phyloP scores from a whole-genome alignment of 2,113 vertebrate genomes.

The Typhlomys cinereus region DNA sequence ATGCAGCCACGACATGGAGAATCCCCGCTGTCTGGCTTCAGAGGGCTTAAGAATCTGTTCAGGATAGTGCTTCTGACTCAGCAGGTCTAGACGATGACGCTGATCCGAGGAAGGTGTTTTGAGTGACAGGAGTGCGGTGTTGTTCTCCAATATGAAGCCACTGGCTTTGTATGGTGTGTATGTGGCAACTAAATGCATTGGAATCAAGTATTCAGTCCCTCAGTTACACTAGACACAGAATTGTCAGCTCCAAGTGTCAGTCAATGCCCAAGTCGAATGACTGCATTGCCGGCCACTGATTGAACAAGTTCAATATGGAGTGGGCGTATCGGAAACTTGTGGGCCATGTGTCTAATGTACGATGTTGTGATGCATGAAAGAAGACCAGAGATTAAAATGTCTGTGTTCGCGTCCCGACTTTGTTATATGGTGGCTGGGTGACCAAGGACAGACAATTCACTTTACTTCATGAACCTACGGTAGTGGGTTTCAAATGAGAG shows the following conservation, averaged over 20 bases:
- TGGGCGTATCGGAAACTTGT: background rate
- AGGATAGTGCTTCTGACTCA: background rate
- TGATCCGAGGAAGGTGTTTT: too few relatives aligned
- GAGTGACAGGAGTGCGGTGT: background rate
- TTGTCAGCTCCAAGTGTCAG: background rate
- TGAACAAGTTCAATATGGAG: background rate
- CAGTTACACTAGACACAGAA: background rate
- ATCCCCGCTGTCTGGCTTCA: background rate
- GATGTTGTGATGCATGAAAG: too few relatives aligned
- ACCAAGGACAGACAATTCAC: background rate
- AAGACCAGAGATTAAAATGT: background rate
- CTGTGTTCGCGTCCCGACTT: background rate
- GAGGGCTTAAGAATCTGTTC: background rate
- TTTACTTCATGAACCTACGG: background rate
- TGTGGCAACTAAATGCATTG: too few relatives aligned
- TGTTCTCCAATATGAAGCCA: accelerated
- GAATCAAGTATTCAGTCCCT: too few relatives aligned
- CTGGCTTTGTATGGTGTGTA: too few relatives aligned
- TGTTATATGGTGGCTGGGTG: background rate
- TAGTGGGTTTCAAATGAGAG: background rate
- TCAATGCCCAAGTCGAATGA: background rate
- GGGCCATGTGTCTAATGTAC: background rate
- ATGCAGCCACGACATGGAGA: background rate
- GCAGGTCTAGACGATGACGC: background rate
- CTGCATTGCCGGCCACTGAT: background rate